Evolutionary conservation across 2,888 invertebrate genomes (phyloP), one percentile per base, ranked within the genome.

Genomic region (Thymelicus lineola): DNA sequence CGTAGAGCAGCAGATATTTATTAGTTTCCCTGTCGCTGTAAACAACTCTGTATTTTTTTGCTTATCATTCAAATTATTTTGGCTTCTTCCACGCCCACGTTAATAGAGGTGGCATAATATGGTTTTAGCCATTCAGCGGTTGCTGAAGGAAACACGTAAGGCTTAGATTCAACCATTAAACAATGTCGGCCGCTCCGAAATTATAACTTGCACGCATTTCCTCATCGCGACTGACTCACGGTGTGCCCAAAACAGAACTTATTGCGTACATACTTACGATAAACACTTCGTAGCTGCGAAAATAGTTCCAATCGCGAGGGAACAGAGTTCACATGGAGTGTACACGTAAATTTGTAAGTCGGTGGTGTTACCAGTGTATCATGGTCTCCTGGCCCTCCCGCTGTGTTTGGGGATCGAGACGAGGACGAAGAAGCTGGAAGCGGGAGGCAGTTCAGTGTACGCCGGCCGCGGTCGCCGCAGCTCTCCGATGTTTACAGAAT

Each of bases 131-230:
- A 71, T 70, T 78, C 77, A 73, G 75, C 77, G 77, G 77, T 80
- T 81, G 79, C 78, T 77, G 78, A 79, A 73, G 77, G 79, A 80
- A 80, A 81, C 76, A 75, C 75, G 78, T 79, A 78, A 75, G 76
- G 76, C 79, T 80, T 78, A 84, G 86, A 89, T 91, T 89, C 90
- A 88, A 86, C 82, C 86, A 86, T 86, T 85, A 86, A 88, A 91
- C 90, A 89, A 89, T 89, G 91, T 91, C 87, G 87, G 90, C 83
- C 82, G 86, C 81, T 86, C 89, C 83, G 84, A 90, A 91, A 91
- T 90, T 90, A 91, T 91, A 91, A 88, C 90, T 84, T 87, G 90
- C 90, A 89, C 89, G 90, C 91, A 91, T 92, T 92, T 92, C 93
- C 92, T 92, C 91, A 89, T 90, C 88, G 86, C 85, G 82, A 79